Evolutionary conservation across 2,888 invertebrate genomes (phyloP), one percentile per base, ranked within the genome.

Genomic region (Chirona hameri): DNA sequence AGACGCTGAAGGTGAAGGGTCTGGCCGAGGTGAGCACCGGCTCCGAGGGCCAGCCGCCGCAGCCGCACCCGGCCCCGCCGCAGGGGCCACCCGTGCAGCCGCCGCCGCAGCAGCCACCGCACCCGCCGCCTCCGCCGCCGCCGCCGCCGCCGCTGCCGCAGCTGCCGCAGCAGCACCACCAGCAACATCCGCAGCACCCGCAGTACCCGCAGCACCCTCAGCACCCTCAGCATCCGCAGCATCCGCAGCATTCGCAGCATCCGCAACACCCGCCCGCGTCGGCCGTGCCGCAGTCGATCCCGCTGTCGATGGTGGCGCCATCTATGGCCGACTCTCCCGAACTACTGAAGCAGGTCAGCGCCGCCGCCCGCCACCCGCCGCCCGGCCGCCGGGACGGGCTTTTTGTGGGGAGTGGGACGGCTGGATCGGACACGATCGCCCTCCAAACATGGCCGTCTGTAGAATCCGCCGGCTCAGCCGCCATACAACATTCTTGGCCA

Each of bases 1-100:
- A 97, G 88, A 95, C 96, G 88, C 90, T 97, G 39, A 92, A 95
- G 88, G 95, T 97, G 86, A 97, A 97, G 89, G 97, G 96, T 0
- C 90, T 96, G 82, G 95, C 96, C 81, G 95, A 96, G 88, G 95
- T 96, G 24, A 80, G 52, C 80, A 76, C 76, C 24, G 76, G 76
- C 76, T 94, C 95, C 85, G 95, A 95, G 93, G 92, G 93, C 46
- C 83, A 83, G 27, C 46, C 80, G 48, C 39, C 83, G 7, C 24
- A 80, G 21, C 85, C 86, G 57, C 85, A 86, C 3, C 84, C 60
- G 9, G 69, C 72, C 31, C 65, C 80, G 57, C 83, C 82, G 46
- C 21, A 31, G 52, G 27, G 39, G 31, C 81, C 69, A 57, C 83
- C 82, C 52, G 21, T 31, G 52, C n/a, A 48, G 31, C 79, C 69